Conservation (phyloP, 2,797 vertebrate species). For the Amazona finschi region DNA sequence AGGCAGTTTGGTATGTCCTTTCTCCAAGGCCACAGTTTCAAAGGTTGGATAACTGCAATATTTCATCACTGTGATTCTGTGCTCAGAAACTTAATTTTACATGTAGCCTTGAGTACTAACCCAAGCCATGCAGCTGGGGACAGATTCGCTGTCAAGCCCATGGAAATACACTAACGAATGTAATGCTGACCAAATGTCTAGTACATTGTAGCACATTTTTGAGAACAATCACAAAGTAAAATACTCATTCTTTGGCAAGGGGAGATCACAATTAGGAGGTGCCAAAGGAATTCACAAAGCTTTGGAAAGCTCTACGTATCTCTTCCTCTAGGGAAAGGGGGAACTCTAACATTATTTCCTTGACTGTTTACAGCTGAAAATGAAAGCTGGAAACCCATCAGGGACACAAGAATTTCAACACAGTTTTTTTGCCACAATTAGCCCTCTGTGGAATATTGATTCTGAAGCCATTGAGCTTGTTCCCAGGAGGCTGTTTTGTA, state of each 20-base stretch:
- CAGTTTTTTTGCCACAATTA: background rate
- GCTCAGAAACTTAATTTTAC: background rate
- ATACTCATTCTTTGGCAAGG: slow-evolving; percentile 41
- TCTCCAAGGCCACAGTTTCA: background rate
- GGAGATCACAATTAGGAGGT: background rate
- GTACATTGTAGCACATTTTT: background rate
- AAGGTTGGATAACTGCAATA: background rate
- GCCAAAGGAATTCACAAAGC: background rate
- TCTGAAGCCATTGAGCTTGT: background rate
- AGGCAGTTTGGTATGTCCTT: background rate
- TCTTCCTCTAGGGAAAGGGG: background rate
- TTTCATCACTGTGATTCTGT: background rate
- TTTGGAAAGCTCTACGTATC: background rate
- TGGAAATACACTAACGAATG: background rate
- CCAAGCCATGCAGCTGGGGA: background rate
- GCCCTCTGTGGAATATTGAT: background rate
- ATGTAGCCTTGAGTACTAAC: background rate
- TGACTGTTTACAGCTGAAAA: slow-evolving; percentile 28
- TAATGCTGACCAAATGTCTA: slow-evolving; percentile 17
- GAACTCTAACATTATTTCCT: background rate
- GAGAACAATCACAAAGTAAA: slow-evolving; percentile 21
- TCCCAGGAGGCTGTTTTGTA: background rate
- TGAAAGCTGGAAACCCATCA: background rate
- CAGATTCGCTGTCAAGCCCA: background rate
- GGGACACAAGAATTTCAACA: background rate